phyloP scores from a whole-genome alignment of 1,140 invertebrate species.

The Drosophila rhopaloa region DNA sequence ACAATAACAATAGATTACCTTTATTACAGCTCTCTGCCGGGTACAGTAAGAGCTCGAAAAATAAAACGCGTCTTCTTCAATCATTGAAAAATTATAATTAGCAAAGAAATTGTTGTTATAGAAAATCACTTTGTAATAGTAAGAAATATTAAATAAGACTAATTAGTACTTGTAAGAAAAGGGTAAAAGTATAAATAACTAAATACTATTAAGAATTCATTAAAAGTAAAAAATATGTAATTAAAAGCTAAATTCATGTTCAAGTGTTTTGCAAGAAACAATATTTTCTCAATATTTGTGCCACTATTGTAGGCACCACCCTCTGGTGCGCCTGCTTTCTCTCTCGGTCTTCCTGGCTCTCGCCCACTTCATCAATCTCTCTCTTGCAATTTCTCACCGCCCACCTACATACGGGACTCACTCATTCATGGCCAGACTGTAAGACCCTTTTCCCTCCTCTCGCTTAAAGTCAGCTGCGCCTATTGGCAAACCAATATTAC shows the following conservation, averaged over 20 bases:
- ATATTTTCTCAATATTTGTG: neutral
- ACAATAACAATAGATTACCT: conserved; percentile 8
- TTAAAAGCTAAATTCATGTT: no score
- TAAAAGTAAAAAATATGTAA: no score
- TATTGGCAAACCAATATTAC: conserved; percentile 57
- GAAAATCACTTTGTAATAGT: no score
- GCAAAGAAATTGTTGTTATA: neutral
- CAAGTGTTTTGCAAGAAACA: neutral
- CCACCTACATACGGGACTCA: conserved; percentile 73
- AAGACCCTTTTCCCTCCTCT: conserved; percentile 5
- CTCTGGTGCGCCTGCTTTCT: conserved; percentile 4
- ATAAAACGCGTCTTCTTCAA: neutral
- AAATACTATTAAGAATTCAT: neutral
- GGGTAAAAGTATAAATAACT: neutral
- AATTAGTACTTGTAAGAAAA: no score
- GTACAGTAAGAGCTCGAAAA: conserved; percentile 9
- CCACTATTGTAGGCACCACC: conserved; percentile 9
- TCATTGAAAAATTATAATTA: neutral
- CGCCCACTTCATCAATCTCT: conserved; percentile 7
- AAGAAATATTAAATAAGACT: no score
- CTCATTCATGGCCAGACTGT: conserved; percentile 76
- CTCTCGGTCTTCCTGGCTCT: conserved; percentile 14
- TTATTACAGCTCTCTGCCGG: conserved; percentile 52
- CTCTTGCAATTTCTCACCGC: conserved; percentile 47
- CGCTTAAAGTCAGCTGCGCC: conserved; percentile 42